phyloP scores from a whole-genome alignment of 2,888 invertebrate genomes.

The Leptinotarsa haldemani region DNA sequence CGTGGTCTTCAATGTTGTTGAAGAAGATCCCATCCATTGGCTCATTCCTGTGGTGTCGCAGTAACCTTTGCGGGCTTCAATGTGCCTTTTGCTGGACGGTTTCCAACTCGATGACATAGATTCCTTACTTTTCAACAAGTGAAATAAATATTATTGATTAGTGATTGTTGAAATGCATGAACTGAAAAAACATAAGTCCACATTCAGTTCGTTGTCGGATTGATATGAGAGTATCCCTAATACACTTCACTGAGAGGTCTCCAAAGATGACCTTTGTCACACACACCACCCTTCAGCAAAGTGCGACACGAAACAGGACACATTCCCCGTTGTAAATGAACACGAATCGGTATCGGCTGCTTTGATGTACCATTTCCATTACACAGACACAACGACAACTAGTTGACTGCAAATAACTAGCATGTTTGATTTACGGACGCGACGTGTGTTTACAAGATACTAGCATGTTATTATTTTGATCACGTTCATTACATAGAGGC shows the following conservation, averaged over 20 bases:
- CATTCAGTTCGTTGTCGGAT: neutral
- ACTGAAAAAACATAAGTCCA: too few relatives aligned
- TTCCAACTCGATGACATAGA: too few relatives aligned
- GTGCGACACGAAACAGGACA: conserved; percentile 13
- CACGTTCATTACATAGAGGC: conserved; percentile 18
- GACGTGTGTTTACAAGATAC: conserved; percentile 43
- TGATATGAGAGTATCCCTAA: neutral
- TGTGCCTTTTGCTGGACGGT: too few relatives aligned
- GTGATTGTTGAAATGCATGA: too few relatives aligned
- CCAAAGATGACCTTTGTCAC: neutral
- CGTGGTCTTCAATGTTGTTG: too few relatives aligned
- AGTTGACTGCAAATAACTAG: conserved; percentile 46
- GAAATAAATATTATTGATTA: too few relatives aligned
- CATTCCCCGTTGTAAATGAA: neutral
- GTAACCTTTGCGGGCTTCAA: too few relatives aligned
- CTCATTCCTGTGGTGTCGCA: too few relatives aligned
- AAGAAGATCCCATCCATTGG: too few relatives aligned
- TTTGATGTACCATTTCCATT: conserved; percentile 35
- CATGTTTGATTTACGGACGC: conserved; percentile 48
- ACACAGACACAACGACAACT: conserved; percentile 41
- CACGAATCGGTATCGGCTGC: conserved; percentile 13
- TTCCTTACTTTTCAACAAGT: too few relatives aligned
- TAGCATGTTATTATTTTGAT: conserved; percentile 16
- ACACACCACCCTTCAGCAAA: neutral
- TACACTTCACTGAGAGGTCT: neutral